Evolutionary conservation across 2,113 vertebrate species (phyloP).

Genomic region (Oryzias javanicus): DNA sequence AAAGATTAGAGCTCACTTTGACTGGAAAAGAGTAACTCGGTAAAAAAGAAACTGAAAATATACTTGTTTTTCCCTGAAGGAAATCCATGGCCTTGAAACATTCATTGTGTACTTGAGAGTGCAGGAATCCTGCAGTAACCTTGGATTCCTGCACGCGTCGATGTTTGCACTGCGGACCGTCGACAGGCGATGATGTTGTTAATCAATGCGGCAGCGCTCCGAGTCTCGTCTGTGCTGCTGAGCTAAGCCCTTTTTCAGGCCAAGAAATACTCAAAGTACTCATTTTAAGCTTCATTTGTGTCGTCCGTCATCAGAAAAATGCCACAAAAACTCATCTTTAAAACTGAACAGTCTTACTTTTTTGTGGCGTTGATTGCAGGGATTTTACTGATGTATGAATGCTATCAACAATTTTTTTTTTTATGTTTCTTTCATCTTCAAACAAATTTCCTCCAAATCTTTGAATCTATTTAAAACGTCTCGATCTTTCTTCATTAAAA

Average conservation of each 20-base stretch:
- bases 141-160: constrained; percentile 8
- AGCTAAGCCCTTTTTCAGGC: constrained; percentile 1
- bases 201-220: constrained; percentile 36
- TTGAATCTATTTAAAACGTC: too few species aligned
- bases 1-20: background rate
- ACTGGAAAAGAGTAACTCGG: constrained; percentile 8
- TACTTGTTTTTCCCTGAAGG: constrained; percentile 23
- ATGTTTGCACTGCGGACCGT: constrained; percentile 6
- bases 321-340: too few species aligned
- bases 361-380: too few species aligned
- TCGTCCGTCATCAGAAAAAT: too few species aligned
- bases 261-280: too few species aligned
- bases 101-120: constrained; percentile 5
- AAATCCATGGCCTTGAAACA: constrained; percentile 43
- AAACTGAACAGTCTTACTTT: too few species aligned
- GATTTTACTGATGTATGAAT: too few species aligned
- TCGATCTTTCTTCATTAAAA: too few species aligned
- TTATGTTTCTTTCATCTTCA: too few species aligned
- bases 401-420: too few species aligned
- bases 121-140: constrained; percentile 27
- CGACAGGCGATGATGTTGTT: constrained; percentile 43
- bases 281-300: too few species aligned
- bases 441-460: too few species aligned
- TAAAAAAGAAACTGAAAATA: background rate
- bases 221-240: constrained; percentile 17